Conservation (phyloP, 2,888 invertebrate species). For the Apodemia hepburni region DNA sequence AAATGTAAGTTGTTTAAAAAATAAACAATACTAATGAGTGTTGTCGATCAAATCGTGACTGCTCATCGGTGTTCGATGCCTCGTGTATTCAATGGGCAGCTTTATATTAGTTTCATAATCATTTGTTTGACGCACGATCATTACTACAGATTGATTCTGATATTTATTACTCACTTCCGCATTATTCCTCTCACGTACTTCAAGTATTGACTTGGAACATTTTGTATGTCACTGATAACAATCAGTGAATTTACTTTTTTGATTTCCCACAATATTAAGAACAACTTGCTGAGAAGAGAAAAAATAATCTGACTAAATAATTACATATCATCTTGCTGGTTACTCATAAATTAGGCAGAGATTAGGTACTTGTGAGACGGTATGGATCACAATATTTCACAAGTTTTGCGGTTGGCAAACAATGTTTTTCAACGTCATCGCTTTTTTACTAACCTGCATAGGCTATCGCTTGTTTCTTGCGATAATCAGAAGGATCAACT, state of each 20-base stretch:
- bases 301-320: background rate
- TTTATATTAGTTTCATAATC: constrained; percentile 65
- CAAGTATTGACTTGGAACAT: constrained; percentile 38
- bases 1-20: constrained; percentile 36
- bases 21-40: constrained; percentile 66
- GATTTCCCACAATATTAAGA: background rate
- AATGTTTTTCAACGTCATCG: too few relatives aligned
- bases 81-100: constrained; percentile 15
- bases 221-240: constrained; percentile 35
- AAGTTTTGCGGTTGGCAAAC: too few relatives aligned
- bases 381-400: too few relatives aligned
- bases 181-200: constrained; percentile 46
- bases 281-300: background rate
- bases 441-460: too few relatives aligned
- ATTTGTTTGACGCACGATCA: constrained; percentile 62
- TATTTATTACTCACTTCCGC: constrained; percentile 73
- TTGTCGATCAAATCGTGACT: constrained; percentile 55
- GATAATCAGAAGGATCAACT: too few relatives aligned
- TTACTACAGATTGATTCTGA: constrained; percentile 61
- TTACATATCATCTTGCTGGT: background rate
- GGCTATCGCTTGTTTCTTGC: too few relatives aligned
- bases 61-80: constrained; percentile 34
- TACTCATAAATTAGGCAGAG: too few relatives aligned
- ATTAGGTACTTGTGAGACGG: too few relatives aligned
- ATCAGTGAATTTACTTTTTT: constrained; percentile 24